phyloP scores from a whole-genome alignment of 2,888 invertebrate genomes.

The Melanotus villosus region DNA sequence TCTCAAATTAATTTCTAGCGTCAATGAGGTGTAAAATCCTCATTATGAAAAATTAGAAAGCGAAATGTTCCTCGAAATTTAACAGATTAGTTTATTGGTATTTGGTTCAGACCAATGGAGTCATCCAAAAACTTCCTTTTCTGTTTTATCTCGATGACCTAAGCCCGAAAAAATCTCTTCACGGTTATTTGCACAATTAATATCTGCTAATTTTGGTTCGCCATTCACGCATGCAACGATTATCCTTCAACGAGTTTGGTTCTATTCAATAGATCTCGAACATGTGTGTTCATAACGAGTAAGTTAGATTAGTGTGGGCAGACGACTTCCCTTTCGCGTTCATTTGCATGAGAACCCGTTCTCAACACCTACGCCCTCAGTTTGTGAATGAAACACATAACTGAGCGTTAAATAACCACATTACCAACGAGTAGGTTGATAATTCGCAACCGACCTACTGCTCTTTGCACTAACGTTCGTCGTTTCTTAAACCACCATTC shows the following conservation, averaged over 20 bases:
- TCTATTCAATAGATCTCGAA: constrained; percentile 35
- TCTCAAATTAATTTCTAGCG: too few relatives aligned
- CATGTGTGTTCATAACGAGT: constrained; percentile 41
- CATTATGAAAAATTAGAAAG: constrained; percentile 17
- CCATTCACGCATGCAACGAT: constrained; percentile 15
- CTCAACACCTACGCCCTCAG: constrained; percentile 54
- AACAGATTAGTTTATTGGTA: not conserved
- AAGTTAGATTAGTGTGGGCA: constrained; percentile 57
- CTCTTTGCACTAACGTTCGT: constrained; percentile 36
- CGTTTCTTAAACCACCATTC: constrained; percentile 23
- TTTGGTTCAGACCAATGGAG: constrained; percentile 1
- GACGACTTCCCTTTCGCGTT: constrained; percentile 63
- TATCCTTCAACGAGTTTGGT: constrained; percentile 31
- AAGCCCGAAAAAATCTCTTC: not conserved
- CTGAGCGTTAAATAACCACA: constrained; percentile 57
- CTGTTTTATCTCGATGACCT: constrained; percentile 6
- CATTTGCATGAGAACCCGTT: constrained; percentile 62
- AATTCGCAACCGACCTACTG: constrained; percentile 47
- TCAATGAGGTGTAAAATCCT: too few relatives aligned
- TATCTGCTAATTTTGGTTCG: constrained; percentile 4
- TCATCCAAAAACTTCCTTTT: not conserved
- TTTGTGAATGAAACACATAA: constrained; percentile 61
- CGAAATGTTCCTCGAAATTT: not conserved
- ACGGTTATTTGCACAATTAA: constrained; percentile 19
- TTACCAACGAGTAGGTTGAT: constrained; percentile 45